Conservation (phyloP, 2,888 invertebrate species). For the Drosophila conformis region DNA sequence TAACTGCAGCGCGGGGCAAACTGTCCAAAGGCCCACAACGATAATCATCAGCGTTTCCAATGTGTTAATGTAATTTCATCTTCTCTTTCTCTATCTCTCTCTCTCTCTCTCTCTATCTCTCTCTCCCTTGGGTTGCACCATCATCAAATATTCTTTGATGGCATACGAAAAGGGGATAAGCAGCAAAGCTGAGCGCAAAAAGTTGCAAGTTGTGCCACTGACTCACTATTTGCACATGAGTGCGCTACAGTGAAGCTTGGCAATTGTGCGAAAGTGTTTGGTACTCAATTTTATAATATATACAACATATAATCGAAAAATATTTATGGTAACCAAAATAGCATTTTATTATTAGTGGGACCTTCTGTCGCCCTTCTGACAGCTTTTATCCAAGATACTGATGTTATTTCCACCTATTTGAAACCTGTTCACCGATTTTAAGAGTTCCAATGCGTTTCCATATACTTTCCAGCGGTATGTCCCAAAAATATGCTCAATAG, state of each 20-base stretch:
- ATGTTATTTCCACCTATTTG: background rate
- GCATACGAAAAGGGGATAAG: slow-evolving; percentile 32
- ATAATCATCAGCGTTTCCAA: slow-evolving; percentile 69
- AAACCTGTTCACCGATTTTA: background rate
- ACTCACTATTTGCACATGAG: slow-evolving; percentile 17
- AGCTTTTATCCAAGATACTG: background rate
- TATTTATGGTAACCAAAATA: background rate
- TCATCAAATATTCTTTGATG: slow-evolving; percentile 62
- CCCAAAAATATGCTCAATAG: background rate
- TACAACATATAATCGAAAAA: background rate
- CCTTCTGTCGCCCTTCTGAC: background rate
- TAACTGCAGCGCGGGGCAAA: slow-evolving; percentile 11
- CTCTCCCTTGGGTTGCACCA: slow-evolving; percentile 25
- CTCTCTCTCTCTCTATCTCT: background rate
- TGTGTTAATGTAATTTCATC: slow-evolving; percentile 64
- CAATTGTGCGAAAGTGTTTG: background rate
- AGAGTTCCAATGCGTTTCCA: background rate
- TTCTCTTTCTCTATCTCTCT: background rate
- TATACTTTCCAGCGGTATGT: background rate
- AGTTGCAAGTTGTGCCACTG: slow-evolving; percentile 32
- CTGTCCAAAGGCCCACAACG: slow-evolving; percentile 34
- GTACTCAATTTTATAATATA: background rate
- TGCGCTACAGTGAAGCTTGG: slow-evolving; percentile 33
- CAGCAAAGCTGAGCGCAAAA: slow-evolving; percentile 24
- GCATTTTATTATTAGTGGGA: background rate